These are phyloP conservation scores for Vireo griseus DNA, from an alignment of 2,797 vertebrate genomes.

Conservation along the genomic window DNA sequence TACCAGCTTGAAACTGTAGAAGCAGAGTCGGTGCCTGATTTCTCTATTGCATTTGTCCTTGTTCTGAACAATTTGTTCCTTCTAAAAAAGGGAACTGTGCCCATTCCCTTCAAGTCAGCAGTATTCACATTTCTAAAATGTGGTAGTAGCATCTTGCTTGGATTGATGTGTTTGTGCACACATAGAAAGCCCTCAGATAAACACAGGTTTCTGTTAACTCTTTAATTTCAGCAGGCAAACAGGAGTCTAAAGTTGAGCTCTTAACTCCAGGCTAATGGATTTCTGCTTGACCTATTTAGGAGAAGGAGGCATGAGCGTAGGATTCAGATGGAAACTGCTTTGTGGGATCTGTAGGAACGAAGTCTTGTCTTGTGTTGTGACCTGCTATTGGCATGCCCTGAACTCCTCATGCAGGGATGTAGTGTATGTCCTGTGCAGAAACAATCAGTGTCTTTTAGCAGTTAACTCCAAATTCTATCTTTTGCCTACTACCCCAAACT, in stretches of 20 bases:
- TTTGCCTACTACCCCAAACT: background rate
- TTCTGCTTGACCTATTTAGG: background rate
- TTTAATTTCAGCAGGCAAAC: background rate
- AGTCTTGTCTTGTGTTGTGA: background rate
- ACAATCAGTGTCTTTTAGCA: background rate
- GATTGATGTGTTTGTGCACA: background rate
- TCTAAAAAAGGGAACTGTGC: slow-evolving; percentile 55
- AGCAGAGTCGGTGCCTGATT: background rate
- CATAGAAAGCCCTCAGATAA: background rate
- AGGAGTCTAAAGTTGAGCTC: background rate
- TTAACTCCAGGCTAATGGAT: background rate
- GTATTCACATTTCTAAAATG: slow-evolving; percentile 13
- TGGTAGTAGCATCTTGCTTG: background rate
- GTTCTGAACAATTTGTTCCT: slow-evolving; percentile 58
- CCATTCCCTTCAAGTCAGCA: slow-evolving; percentile 26
- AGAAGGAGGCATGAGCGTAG: rapidly evolving
- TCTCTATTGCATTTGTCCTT: slow-evolving; percentile 39
- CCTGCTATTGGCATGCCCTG: background rate
- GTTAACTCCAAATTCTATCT: background rate
- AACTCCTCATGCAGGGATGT: background rate
- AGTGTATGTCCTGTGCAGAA: background rate
- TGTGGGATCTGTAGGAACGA: background rate
- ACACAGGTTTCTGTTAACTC: slow-evolving; percentile 13
- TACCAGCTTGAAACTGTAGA: slow-evolving; percentile 4
- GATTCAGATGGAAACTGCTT: background rate